A percentile compares a stretch with the other conserved stretches of the same genome.
These are phyloP conservation scores for Paracyclopina nana DNA, from an alignment of 1,140 invertebrate species.

Conservation along the genomic window DNA sequence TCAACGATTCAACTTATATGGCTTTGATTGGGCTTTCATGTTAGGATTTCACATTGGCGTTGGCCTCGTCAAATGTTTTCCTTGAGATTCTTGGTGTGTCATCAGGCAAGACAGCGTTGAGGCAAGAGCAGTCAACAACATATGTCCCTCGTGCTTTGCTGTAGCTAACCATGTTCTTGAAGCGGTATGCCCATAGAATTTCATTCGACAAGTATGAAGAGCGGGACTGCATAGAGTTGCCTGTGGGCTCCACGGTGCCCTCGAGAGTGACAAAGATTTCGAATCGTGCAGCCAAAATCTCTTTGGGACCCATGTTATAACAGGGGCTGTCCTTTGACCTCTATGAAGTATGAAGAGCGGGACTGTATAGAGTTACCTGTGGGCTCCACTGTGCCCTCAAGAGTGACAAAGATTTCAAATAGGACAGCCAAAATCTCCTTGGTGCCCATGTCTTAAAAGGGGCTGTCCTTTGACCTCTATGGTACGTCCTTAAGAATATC, in stretches of 20 bases:
- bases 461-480: too few relatives aligned
- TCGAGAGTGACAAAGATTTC: constrained; percentile 91
- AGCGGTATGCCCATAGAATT: constrained; percentile 69
- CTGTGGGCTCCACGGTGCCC: constrained; percentile 77
- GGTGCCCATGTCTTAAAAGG: constrained; percentile 67
- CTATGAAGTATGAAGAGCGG: constrained; percentile 74
- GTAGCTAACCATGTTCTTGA: constrained; percentile 15
- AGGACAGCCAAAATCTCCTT: constrained; percentile 27
- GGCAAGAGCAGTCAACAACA: constrained; percentile 6
- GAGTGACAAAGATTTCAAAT: constrained; percentile 86
- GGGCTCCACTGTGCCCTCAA: constrained; percentile 83
- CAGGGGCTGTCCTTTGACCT: constrained; percentile 65
- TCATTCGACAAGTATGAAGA: constrained; percentile 81
- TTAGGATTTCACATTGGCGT: too few relatives aligned
- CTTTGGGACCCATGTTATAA: constrained; percentile 53
- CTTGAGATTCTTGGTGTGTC: neutral
- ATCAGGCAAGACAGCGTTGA: constrained; percentile 5
- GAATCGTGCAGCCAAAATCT: constrained; percentile 36
- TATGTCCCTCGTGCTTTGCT: neutral
- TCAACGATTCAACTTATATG: too few relatives aligned
- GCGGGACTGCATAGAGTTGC: constrained; percentile 58
- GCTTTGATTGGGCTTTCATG: too few relatives aligned
- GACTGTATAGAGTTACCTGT: constrained; percentile 68
- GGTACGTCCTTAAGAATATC: too few relatives aligned
- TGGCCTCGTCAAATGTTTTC: too few relatives aligned